These are phyloP conservation scores for Balaeniceps rex DNA, from an alignment of 2,113 vertebrate species.

Conservation along the genomic window DNA sequence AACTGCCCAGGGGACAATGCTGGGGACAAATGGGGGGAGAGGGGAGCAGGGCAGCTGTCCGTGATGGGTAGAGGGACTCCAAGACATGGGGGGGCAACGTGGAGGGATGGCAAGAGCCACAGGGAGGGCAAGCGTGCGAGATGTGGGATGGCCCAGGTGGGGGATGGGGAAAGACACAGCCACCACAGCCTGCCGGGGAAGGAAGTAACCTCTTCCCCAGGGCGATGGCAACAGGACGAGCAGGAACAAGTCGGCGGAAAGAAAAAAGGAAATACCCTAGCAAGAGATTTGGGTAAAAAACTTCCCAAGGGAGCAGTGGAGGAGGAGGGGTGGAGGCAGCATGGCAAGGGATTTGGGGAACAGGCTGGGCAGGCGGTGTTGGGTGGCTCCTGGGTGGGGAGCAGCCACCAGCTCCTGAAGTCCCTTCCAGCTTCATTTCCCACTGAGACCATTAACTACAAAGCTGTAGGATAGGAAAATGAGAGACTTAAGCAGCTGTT, in stretches of 20 bases:
- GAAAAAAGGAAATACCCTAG: background rate
- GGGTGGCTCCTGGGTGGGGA: background rate
- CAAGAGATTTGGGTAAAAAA: constrained; percentile 42
- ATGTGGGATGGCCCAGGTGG: background rate
- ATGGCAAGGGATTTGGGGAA: background rate
- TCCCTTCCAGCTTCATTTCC: background rate
- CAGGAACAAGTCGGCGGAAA: background rate
- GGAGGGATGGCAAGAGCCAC: background rate
- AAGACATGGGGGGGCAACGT: background rate
- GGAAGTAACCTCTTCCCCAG: background rate
- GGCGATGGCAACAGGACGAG: background rate
- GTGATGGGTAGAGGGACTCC: background rate
- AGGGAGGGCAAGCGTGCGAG: background rate
- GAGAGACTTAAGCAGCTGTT: background rate
- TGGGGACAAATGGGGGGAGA: background rate
- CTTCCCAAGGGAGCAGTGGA: constrained; percentile 26
- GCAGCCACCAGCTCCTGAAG: background rate
- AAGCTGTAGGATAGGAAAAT: constrained; percentile 2
- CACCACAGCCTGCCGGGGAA: fast-evolving
- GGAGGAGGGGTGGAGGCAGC: background rate
- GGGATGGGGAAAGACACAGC: background rate
- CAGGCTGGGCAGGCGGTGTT: background rate
- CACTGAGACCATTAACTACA: background rate
- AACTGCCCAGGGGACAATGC: background rate
- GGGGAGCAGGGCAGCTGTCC: background rate